Evolutionary conservation across 2,888 invertebrate genomes (phyloP).

Genomic region (Conus canariensis): DNA sequence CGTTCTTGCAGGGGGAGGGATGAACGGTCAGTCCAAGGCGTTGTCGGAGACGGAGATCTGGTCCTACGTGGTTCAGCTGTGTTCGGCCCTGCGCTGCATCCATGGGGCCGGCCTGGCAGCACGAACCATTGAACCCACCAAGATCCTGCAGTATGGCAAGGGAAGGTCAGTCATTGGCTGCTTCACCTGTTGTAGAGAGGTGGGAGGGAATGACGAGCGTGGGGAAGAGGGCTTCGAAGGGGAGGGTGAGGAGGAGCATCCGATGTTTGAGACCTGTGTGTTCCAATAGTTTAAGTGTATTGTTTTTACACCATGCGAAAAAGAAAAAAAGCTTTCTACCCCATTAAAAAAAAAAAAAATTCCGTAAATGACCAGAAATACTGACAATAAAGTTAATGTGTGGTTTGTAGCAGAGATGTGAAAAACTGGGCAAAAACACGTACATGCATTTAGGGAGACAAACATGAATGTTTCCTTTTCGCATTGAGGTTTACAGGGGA

Average conservation of each 20-base stretch:
- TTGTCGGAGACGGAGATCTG: conserved; percentile 83
- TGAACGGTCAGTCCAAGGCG: neutral
- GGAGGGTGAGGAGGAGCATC: neutral
- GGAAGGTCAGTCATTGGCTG: conserved; percentile 63
- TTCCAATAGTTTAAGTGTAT: no score
- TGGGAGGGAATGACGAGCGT: no score
- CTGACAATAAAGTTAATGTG: no score
- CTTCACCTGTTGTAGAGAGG: neutral
- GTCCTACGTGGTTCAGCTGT: conserved; percentile 96
- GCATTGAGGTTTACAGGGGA: no score
- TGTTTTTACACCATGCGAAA: no score
- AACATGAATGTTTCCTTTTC: no score
- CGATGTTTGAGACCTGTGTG: neutral
- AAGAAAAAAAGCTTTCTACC: no score
- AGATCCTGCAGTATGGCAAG: conserved; percentile 83
- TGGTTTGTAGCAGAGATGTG: no score
- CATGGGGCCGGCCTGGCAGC: conserved; percentile 89
- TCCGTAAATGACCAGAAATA: no score
- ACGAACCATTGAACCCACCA: conserved; percentile 93
- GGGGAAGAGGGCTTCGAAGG: neutral
- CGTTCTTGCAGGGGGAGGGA: neutral
- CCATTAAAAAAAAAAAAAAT: no score
- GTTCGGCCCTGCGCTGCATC: conserved; percentile 93
- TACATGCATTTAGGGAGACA: no score
- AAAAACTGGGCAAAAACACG: no score